Evolutionary conservation across 1,140 invertebrate species (phyloP).

Genomic region (Sycophila sp.): DNA sequence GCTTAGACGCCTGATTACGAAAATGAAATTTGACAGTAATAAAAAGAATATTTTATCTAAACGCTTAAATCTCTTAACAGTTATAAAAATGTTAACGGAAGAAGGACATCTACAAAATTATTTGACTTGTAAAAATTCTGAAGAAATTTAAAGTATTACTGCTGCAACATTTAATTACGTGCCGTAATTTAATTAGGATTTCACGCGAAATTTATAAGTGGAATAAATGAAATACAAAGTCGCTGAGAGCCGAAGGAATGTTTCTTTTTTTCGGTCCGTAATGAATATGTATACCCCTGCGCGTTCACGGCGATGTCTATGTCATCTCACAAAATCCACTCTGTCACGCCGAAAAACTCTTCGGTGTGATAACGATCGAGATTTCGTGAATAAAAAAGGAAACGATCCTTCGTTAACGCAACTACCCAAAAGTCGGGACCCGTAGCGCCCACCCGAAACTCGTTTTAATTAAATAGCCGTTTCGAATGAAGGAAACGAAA

Average conservation of each 20-base stretch:
- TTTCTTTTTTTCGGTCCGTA: constrained; percentile 19
- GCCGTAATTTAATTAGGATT: constrained; percentile 31
- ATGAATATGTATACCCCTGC: constrained; percentile 35
- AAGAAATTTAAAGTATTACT: neutral
- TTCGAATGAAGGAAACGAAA: constrained; percentile 30
- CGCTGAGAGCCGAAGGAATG: constrained; percentile 18
- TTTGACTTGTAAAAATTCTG: neutral
- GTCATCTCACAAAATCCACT: constrained; percentile 37
- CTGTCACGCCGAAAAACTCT: constrained; percentile 33
- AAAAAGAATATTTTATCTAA: too few species aligned
- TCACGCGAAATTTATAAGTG: constrained; percentile 16
- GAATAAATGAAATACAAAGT: constrained; percentile 16
- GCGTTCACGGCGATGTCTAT: constrained; percentile 15
- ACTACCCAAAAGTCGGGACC: constrained; percentile 6
- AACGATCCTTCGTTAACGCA: constrained; percentile 30
- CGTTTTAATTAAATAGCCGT: constrained; percentile 41
- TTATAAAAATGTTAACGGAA: too few species aligned
- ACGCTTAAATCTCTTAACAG: too few species aligned
- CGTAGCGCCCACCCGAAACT: constrained; percentile 37
- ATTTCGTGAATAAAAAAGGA: constrained; percentile 17
- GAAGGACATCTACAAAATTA: neutral
- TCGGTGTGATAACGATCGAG: constrained; percentile 33
- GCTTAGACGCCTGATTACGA: too few species aligned
- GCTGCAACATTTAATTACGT: neutral
- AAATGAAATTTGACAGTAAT: too few species aligned